A percentile compares a stretch with the other conserved stretches of the same genome.
These are phyloP conservation scores for Hippocampus comes DNA, from an alignment of 2,113 vertebrate species.

Conservation along the genomic window DNA sequence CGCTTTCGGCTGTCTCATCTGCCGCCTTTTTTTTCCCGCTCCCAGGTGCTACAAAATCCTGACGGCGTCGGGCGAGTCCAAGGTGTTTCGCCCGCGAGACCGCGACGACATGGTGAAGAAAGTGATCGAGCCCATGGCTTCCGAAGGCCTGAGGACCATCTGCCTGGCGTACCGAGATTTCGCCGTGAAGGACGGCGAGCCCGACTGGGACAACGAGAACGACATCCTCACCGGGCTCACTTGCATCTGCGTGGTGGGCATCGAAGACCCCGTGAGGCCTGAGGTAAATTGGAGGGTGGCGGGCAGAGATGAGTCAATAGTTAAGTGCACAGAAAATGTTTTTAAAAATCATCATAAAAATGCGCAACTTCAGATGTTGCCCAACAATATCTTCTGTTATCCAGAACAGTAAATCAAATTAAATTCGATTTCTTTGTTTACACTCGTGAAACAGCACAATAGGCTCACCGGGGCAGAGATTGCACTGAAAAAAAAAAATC, in stretches of 20 bases:
- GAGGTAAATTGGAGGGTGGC: slow-evolving; percentile 72
- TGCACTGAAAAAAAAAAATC: no score
- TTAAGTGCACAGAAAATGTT: no score
- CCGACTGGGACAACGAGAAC: slow-evolving; percentile 96
- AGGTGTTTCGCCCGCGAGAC: slow-evolving; percentile 91
- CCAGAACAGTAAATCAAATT: no score
- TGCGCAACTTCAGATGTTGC: no score
- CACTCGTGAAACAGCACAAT: no score
- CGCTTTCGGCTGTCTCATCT: slow-evolving; percentile 6
- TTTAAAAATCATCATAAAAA: no score
- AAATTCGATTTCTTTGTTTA: no score
- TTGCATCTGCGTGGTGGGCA: slow-evolving; percentile 93
- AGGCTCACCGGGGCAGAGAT: no score
- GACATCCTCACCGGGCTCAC: slow-evolving; percentile 91
- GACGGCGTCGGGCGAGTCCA: slow-evolving; percentile 85
- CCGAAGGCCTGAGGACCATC: slow-evolving; percentile 95
- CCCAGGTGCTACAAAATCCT: slow-evolving; percentile 92
- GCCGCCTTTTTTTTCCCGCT: not conserved
- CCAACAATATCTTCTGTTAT: no score
- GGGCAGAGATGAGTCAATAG: no score
- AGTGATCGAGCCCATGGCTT: slow-evolving; percentile 98
- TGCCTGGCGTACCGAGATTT: slow-evolving; percentile 96
- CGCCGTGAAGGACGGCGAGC: slow-evolving; percentile 84
- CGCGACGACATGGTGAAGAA: slow-evolving; percentile 92
- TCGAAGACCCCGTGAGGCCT: slow-evolving; percentile 95